Conservation (phyloP, 2,888 invertebrate genomes). For the Pteria penguin region DNA sequence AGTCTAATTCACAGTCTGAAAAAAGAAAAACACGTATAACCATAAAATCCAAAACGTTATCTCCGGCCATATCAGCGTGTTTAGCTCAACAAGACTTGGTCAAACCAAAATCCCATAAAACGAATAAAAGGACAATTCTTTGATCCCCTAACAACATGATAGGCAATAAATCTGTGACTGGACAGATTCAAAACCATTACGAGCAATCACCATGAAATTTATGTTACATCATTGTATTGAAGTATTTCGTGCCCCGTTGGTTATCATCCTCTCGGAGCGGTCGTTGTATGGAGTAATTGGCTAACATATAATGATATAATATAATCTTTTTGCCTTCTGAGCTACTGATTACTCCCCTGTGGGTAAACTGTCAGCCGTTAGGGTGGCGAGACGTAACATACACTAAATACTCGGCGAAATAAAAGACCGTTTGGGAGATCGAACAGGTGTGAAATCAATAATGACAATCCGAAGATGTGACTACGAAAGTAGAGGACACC, state of each 20-base stretch:
- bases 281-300: neutral
- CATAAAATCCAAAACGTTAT: no score
- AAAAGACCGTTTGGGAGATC: no score
- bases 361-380: no score
- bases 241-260: neutral
- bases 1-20: no score
- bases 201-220: neutral
- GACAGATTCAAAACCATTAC: neutral
- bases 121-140: neutral
- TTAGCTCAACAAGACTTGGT: neutral
- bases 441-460: no score
- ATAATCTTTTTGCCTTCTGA: neutral
- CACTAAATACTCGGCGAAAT: no score
- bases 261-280: neutral
- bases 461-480: no score
- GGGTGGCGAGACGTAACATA: no score
- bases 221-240: neutral
- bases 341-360: neutral
- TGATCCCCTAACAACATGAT: neutral
- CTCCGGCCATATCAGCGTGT: no score
- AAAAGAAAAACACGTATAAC: no score
- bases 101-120: neutral
- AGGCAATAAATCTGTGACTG: neutral
- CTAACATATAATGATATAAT: neutral
- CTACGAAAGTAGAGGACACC: no score